Evolutionary conservation across 1,140 invertebrate species (phyloP), one percentile per base, ranked within the genome.

Genomic region (Pachyrhynchus sulphureomaculatus): DNA sequence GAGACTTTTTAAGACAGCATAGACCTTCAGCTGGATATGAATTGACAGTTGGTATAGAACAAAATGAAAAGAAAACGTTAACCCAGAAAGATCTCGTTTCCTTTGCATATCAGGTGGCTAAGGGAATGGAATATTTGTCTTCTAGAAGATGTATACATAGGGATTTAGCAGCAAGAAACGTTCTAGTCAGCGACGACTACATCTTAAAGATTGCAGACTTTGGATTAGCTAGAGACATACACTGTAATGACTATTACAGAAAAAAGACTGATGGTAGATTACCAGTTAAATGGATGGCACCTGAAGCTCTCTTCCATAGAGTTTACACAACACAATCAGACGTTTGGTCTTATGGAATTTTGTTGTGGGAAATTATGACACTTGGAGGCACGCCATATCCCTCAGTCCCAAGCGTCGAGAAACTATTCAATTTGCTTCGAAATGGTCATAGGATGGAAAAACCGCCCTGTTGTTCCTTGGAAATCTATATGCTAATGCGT

Each of bases 311-410:
- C 4, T 88, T 89, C 8, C 88, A 93, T 76, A 89, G 93, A 70
- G 71, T 94, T 15, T 96, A 95, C 71, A 96, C 93, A 0, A 89
- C 89, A 21, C 88, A 95, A 71, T 94, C 91, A 71, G 94, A 96
- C 78, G 92, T 96, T 83, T 98, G 95, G 95, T 93, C 93, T 0
- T 96, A 89, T 81, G 94, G 95, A 15, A 85, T 97, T 60, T 81
- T 97, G 18, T 77, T 97, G 18, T 98, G 93, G 89, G 95, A 97
- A 78, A 91, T 88, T 66, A 78, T 32, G 5, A 32, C 5, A 32
- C 29, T 12, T 32, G n/a, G n/a, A 73, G 71, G 73, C 18, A 93
- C 92, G 6, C 93, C 93, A 0, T 96, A 96, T 79, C 92, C 92
- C 0, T 88, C 90, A 0, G 88, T 95, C 6, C 87, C 88, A 0